These are phyloP conservation scores for Hypotaenidia okinawae DNA, from an alignment of 2,797 vertebrate genomes.

Conservation along the genomic window DNA sequence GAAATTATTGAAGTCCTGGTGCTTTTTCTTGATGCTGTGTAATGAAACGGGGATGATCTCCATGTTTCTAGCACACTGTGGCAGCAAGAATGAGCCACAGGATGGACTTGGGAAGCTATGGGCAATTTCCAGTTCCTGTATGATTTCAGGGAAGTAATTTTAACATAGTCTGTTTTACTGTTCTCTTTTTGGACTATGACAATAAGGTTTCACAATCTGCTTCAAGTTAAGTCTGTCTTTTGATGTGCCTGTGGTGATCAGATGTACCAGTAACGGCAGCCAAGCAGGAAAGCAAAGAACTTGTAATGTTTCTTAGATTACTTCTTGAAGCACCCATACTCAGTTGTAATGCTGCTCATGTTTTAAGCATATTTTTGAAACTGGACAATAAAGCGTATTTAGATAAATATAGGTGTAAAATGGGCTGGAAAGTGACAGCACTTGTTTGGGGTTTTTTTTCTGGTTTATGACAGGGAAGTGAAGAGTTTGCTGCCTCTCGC, in stretches of 20 bases:
- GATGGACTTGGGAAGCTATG: neutral
- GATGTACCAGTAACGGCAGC: neutral
- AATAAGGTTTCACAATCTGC: neutral
- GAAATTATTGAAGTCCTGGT: neutral
- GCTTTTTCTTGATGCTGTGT: neutral
- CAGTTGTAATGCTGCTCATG: neutral
- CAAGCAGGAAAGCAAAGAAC: neutral
- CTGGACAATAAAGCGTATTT: neutral
- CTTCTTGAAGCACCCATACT: neutral
- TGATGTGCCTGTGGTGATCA: neutral
- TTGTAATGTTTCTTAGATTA: neutral
- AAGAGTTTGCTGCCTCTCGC: neutral
- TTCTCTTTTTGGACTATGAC: neutral
- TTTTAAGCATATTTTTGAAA: neutral
- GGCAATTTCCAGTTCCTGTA: neutral
- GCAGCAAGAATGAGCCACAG: neutral
- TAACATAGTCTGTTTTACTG: neutral
- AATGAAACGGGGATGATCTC: neutral
- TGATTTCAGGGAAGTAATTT: neutral
- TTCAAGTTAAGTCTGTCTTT: neutral
- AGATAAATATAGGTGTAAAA: neutral
- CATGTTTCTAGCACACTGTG: fast-evolving
- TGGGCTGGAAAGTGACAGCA: neutral
- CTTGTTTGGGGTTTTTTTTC: neutral
- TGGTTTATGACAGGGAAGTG: neutral